A percentile compares a stretch with the other conserved stretches of the same genome.
These are phyloP conservation scores for Aurelia aurita complex sp. Pacific DNA, from an alignment of 30 jellyfish, hydroid and myxozoan genomes.

Conservation along the genomic window DNA sequence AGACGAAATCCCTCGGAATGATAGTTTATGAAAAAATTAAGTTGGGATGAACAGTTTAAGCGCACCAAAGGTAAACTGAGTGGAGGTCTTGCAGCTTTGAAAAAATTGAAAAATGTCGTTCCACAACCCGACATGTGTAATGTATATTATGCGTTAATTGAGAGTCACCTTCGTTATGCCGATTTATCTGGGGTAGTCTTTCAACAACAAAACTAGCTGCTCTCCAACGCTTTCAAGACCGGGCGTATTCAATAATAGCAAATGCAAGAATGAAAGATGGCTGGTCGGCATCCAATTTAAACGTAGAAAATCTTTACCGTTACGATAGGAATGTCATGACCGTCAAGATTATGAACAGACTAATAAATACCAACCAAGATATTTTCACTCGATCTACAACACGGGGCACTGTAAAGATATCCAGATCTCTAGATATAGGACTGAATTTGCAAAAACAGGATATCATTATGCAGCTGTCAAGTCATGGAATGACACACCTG, in stretches of 20 bases:
- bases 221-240: slow-evolving; percentile 33
- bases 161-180: slow-evolving; percentile 36
- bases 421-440: too few species aligned
- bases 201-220: slow-evolving; percentile 27
- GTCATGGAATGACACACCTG: slow-evolving; percentile 1
- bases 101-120: slow-evolving; percentile 22
- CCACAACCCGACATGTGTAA: slow-evolving; percentile 45
- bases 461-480: slow-evolving; percentile 8
- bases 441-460: too few species aligned
- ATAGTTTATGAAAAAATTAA: slow-evolving; percentile 16
- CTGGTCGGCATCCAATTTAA: slow-evolving; percentile 43
- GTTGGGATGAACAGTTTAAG: too few species aligned
- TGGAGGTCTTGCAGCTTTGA: slow-evolving; percentile 47
- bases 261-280: slow-evolving; percentile 30
- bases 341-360: neutral
- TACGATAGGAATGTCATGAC: slow-evolving; percentile 30
- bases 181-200: neutral
- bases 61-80: slow-evolving; percentile 1
- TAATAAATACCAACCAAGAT: neutral
- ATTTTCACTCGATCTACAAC: too few species aligned
- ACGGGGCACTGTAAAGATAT: too few species aligned
- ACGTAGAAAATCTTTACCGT: slow-evolving; percentile 26
- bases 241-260: slow-evolving; percentile 21
- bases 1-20: slow-evolving; percentile 35
- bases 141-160: slow-evolving; percentile 24